phyloP scores from a whole-genome alignment of 2,888 invertebrate genomes.

The Ischnus inquisitorius region DNA sequence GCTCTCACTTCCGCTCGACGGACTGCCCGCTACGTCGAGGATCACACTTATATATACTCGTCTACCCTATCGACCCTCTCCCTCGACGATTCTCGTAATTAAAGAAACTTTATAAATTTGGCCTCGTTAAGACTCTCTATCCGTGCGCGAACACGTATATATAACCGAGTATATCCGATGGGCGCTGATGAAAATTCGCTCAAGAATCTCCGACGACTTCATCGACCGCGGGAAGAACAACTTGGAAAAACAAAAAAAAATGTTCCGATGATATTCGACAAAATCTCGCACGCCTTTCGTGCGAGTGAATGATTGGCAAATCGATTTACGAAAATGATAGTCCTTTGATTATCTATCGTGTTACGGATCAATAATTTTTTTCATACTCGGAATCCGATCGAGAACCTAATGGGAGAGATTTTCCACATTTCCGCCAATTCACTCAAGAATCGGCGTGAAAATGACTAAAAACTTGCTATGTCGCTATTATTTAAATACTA shows the following conservation, averaged over 20 bases:
- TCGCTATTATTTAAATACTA: not conserved
- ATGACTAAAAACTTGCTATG: not conserved
- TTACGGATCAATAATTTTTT: not conserved
- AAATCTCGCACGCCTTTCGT: not conserved
- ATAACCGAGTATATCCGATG: not conserved
- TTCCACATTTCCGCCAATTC: no score
- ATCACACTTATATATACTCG: slow-evolving; percentile 66
- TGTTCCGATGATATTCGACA: not conserved
- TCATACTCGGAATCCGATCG: no score
- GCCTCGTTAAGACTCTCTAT: slow-evolving; percentile 56
- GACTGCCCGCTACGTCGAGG: slow-evolving; percentile 53
- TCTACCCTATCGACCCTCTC: slow-evolving; percentile 65
- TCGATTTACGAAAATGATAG: not conserved
- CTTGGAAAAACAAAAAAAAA: not conserved
- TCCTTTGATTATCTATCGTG: not conserved
- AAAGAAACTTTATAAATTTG: slow-evolving; percentile 71
- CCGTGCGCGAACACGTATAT: not conserved
- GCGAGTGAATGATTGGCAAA: not conserved
- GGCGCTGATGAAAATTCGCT: slow-evolving; percentile 47
- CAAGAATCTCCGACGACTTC: slow-evolving; percentile 16
- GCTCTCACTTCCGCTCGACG: slow-evolving; percentile 56
- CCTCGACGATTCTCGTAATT: slow-evolving; percentile 68
- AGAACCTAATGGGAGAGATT: no score
- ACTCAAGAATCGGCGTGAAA: no score
- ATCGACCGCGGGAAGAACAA: not conserved